phyloP scores from a whole-genome alignment of 2,797 vertebrate genomes.

The Prionace glauca region DNA sequence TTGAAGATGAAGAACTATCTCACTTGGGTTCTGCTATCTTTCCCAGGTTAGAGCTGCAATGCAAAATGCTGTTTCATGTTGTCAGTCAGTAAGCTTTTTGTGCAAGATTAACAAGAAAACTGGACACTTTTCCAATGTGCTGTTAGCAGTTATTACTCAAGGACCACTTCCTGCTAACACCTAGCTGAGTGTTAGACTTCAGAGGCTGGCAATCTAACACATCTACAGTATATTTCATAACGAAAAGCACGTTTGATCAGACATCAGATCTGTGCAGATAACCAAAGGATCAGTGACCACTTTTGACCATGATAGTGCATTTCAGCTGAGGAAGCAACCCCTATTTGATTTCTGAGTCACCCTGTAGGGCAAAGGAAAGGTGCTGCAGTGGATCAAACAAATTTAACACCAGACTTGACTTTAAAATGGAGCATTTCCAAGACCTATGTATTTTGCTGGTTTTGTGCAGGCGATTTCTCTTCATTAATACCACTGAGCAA shows the following conservation, averaged over 20 bases:
- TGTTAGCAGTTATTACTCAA: neutral
- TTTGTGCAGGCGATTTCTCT: too few relatives aligned
- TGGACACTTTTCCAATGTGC: neutral
- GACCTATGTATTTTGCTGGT: too few relatives aligned
- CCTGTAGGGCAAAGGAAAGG: neutral
- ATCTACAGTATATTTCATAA: neutral
- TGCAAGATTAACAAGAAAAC: neutral
- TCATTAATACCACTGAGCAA: too few relatives aligned
- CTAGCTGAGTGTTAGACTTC: neutral
- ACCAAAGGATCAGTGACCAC: neutral
- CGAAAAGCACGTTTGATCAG: neutral
- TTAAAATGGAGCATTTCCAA: neutral
- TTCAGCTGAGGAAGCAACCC: neutral
- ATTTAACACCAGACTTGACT: neutral
- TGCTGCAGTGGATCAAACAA: neutral
- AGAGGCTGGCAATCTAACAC: neutral
- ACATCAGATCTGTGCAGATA: neutral
- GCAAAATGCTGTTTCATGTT: neutral
- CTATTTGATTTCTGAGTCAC: neutral
- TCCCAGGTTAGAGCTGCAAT: constrained; percentile 71
- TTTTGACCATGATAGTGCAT: neutral
- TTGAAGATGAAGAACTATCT: constrained; percentile 92
- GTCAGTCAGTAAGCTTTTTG: neutral
- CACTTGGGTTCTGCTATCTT: constrained; percentile 89
- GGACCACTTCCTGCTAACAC: neutral